Base-by-base conservation (phyloP, 2,888 invertebrate species). In the Xestobium rufovillosum region DNA sequence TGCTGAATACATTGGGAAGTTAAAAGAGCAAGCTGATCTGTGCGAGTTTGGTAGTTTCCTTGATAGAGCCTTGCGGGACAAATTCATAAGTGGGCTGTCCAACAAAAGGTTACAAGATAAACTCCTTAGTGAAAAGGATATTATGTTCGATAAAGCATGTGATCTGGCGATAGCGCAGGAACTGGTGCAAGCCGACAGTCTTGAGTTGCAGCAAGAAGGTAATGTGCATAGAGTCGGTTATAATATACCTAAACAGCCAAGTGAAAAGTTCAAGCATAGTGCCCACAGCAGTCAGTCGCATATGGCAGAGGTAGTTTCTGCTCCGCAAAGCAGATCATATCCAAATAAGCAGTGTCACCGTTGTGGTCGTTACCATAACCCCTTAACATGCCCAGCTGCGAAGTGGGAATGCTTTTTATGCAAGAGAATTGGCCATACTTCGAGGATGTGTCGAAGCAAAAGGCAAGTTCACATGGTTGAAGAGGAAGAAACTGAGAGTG, bases 21-120 rank as follows among this genome's bases (percentile, higher is more conserved):
- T 44, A 11, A 15, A 31, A 9, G 31, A 23, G 6, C 15, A 39
- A 9, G 38, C 41, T 16, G 31, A 12, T 11, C 25, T 31, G 2
- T 44, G 44, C 26, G 31, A 42, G 2, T 44, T 44, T 28, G 26
- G 26, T 1, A 3, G 10, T 8, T 42, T 42, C 12, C 17, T 42
- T 11, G 27, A 44, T 11, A 40, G 40, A 6, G 40, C 37, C n/a
- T 17, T 44, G 14, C 23, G 35, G 2, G 42, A 44, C 14, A n/a
- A 31, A 14, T 32, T 44, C 19, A 41, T 43, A 2, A 34, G 38
- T 36, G 38, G 43, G 2, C 4, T 43, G 8, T 4, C 10, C 1
- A n/a, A 28, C n/a, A 34, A 41, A 32, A 14, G 13, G 10, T 29
- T 41, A 6, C 43, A 43, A 13, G 33, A 30, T 9, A 34, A 25